A percentile compares a stretch with the other conserved stretches of the same genome.
Evolutionary conservation across 2,797 vertebrate species (phyloP).

Genomic region (Sebastes vulpes): DNA sequence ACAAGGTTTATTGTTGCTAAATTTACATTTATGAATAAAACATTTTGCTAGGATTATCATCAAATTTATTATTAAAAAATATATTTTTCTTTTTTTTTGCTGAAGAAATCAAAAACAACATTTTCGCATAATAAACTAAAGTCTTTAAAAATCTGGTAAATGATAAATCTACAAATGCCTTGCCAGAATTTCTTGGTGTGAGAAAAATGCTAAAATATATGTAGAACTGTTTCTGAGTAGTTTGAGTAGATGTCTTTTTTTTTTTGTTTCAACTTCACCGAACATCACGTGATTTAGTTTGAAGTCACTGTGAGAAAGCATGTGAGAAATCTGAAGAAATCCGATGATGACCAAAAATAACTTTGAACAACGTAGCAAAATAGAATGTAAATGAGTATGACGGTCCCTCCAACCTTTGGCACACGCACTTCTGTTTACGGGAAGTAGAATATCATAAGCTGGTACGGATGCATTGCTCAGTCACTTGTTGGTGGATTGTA

Average conservation of each 20-base stretch:
- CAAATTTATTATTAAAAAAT: neutral
- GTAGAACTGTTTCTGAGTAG: no score
- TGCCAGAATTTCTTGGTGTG: no score
- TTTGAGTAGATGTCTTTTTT: neutral
- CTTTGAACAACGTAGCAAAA: neutral
- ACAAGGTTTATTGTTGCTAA: neutral
- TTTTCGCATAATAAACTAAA: no score
- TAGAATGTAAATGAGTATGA: neutral
- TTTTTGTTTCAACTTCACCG: neutral
- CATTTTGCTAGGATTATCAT: neutral
- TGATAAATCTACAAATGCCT: neutral
- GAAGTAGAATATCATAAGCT: neutral
- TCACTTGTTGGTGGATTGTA: neutral
- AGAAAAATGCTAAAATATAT: no score
- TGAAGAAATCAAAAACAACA: no score
- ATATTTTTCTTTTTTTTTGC: neutral
- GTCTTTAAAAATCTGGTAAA: neutral
- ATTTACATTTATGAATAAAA: neutral
- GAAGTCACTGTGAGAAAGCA: neutral
- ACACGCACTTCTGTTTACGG: neutral
- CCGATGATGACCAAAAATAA: neutral
- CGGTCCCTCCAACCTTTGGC: neutral
- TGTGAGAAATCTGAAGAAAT: neutral
- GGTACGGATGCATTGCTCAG: neutral
- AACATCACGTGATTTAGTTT: neutral